Conservation (phyloP, 2,797 vertebrate genomes). For the Coregonus suidteri region DNA sequence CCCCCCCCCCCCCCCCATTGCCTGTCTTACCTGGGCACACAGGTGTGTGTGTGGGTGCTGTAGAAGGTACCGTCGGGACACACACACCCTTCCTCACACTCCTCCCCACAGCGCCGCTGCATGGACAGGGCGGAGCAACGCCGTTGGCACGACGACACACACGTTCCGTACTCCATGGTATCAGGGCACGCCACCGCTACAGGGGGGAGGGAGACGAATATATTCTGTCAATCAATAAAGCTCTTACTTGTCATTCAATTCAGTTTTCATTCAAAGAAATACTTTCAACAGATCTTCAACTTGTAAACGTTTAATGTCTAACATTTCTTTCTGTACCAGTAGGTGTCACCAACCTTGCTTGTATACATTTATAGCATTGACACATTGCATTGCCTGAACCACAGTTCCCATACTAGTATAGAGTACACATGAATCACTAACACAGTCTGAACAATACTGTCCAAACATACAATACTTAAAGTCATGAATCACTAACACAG, state of each 20-base stretch:
- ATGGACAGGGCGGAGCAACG: slow-evolving; percentile 85
- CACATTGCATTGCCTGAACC: background rate
- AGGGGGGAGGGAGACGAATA: background rate
- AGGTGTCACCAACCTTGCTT: no score
- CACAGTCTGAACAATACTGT: no score
- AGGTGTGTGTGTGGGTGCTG: slow-evolving; percentile 79
- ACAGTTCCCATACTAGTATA: background rate
- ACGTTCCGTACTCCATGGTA: slow-evolving; percentile 90
- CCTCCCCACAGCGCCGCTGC: slow-evolving; percentile 79
- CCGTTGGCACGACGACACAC: slow-evolving; percentile 85
- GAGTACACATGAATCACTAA: background rate
- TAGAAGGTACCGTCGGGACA: slow-evolving; percentile 87
- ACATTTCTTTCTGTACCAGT: no score
- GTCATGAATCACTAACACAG: no score
- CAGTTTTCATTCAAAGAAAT: background rate
- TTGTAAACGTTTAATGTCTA: background rate
- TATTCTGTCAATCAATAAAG: no score
- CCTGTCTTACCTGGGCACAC: slow-evolving; percentile 76
- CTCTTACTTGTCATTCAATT: background rate
- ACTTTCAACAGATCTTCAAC: background rate
- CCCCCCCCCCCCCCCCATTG: no score
- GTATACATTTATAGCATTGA: no score
- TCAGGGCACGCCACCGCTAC: slow-evolving; percentile 84
- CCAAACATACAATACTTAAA: no score
- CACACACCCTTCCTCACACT: slow-evolving; percentile 92